Base-by-base conservation (phyloP, 1,140 invertebrate species). In the Drosophila paulistorum region DNA sequence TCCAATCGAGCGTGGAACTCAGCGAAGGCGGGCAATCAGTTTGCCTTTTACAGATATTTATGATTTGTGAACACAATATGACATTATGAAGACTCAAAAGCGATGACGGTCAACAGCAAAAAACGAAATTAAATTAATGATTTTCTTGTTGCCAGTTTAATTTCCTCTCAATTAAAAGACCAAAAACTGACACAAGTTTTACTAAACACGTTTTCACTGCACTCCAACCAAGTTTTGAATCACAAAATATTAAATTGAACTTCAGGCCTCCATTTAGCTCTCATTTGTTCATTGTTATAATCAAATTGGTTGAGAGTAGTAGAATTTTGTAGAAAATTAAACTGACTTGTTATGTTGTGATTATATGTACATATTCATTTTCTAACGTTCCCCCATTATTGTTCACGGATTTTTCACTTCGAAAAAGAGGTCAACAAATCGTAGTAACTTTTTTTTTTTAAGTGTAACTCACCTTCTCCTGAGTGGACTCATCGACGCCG, bases 401-500 rank as follows among this genome's bases (percentile, higher is more conserved):
- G 23, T 26, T 26, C 23, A 3, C 4, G 3, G 23, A 2, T 23
- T 23, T 23, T 2, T 2, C 20, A 2, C 26, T 26, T 26, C 5
- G 3, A 26, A 6, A 1, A 30, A 30, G 30, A 7, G 30, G 30
- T 30, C 30, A 30, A 30, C 5, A 6, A 7, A 6, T 6, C 1
- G 5, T 7, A 30, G 5, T 30, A 30, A 30, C 14, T 17, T 2
- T 2, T 45, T 48, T 48, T 51, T 7, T 23, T 3, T 3, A 17
- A 51, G 45, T 51, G 45, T 51, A 51, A 67, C 93, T 94, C 91
- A 96, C 95, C 93, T 95, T 95, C 93, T 95, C 94, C 93, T 96
- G 95, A 59, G 95, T 95, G 42, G 95, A 95, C 91, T 96, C 96
- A 90, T 96, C 95, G 13, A 95, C 95, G 45, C 95, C 95, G 92